Percentiles rank a stretch among this genome's conserved stretches.
Conservation (phyloP, 2,113 vertebrate species). For the Balaeniceps rex region DNA sequence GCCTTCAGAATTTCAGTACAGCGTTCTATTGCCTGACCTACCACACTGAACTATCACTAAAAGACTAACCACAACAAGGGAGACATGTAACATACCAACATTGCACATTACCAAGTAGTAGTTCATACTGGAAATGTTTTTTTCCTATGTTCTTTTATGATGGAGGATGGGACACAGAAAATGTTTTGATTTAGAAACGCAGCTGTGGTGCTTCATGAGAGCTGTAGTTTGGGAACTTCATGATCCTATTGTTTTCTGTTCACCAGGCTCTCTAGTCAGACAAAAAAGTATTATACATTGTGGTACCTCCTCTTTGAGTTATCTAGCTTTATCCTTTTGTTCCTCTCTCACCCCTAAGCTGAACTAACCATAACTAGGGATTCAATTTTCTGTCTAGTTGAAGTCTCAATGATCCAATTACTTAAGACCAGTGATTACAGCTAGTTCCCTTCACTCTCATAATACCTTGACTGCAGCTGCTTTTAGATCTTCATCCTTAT, state of each 20-base stretch:
- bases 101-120: neutral
- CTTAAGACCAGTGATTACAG: neutral
- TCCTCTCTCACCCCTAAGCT: neutral
- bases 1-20: neutral
- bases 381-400: constrained; percentile 10
- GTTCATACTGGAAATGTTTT: neutral
- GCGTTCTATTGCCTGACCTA: neutral
- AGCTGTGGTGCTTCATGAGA: neutral
- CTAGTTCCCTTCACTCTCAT: neutral
- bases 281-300: neutral
- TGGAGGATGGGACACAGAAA: neutral
- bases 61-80: neutral
- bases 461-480: neutral
- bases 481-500: neutral
- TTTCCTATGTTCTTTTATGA: neutral
- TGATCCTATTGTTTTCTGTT: neutral
- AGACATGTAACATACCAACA: neutral
- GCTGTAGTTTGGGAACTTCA: neutral
- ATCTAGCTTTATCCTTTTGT: neutral
- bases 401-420: constrained; percentile 42
- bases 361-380: neutral
- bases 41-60: neutral
- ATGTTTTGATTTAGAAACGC: neutral
- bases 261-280: neutral
- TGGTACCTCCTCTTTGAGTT: neutral